phyloP scores from a whole-genome alignment of 2,113 vertebrate genomes.

The Mobula birostris region DNA sequence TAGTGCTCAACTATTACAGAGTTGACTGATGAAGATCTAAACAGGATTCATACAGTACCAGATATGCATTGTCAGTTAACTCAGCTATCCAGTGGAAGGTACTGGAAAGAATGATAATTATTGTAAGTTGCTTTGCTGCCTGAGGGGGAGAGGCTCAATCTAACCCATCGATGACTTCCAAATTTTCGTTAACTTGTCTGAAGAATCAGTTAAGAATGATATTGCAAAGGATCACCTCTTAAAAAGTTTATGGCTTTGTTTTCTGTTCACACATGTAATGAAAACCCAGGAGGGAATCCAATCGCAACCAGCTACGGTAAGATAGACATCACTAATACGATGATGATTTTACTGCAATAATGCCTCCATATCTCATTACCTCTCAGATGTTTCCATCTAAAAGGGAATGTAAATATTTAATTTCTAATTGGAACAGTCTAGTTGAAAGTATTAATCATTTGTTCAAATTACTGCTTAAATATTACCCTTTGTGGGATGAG shows the following conservation, averaged over 20 bases:
- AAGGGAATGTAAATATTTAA: slow-evolving; percentile 17
- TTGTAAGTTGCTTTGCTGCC: not conserved
- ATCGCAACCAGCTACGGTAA: not conserved
- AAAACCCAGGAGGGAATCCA: not conserved
- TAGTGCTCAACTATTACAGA: not conserved
- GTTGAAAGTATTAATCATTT: not conserved
- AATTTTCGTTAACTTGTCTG: not conserved
- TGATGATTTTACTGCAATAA: not conserved
- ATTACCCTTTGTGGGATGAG: too few relatives aligned
- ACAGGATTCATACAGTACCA: not conserved
- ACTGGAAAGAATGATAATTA: not conserved
- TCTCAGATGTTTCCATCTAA: not conserved
- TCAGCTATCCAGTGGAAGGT: not conserved
- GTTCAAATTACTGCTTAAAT: not conserved
- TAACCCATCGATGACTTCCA: not conserved
- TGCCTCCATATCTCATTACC: not conserved
- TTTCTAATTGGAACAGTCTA: not conserved
- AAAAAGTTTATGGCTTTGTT: not conserved
- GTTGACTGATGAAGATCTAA: not conserved
- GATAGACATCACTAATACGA: not conserved
- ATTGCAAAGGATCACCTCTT: not conserved
- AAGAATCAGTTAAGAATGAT: not conserved
- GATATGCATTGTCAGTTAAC: not conserved
- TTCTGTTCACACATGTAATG: not conserved
- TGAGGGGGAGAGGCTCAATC: not conserved